Conservation (phyloP, 2,888 invertebrate genomes). For the Thysanoteuthis rhombus region DNA sequence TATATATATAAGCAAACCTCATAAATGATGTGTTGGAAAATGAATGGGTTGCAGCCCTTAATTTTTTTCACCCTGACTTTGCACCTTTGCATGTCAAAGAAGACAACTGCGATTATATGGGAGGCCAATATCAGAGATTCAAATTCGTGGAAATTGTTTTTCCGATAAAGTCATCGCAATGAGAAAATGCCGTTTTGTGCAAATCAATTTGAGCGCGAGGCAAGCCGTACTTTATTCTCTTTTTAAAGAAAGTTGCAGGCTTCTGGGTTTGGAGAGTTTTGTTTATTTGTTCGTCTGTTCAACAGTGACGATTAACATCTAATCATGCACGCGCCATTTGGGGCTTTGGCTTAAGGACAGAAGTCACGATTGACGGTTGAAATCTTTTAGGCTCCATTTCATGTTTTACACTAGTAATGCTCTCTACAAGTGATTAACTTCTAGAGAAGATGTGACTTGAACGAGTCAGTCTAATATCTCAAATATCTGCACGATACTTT, state of each 20-base stretch:
- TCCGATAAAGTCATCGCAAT: background rate
- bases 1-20: background rate
- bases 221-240: background rate
- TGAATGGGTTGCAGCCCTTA: background rate
- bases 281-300: background rate
- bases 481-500: no score
- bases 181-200: background rate
- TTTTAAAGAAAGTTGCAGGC: background rate
- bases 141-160: background rate
- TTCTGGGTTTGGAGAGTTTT: background rate
- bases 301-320: background rate
- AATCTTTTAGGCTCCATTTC: no score
- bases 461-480: no score
- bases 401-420: no score
- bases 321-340: background rate
- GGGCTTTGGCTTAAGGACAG: background rate
- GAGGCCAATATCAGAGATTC: background rate
- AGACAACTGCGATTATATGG: background rate
- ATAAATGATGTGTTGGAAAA: conserved; percentile 12
- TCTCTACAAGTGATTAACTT: no score
- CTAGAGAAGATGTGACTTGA: no score
- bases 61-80: background rate
- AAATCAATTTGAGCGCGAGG: background rate
- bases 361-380: background rate
- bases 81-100: background rate